Base-by-base conservation (phyloP, 2,113 vertebrate genomes). In the Anguilla japonica region DNA sequence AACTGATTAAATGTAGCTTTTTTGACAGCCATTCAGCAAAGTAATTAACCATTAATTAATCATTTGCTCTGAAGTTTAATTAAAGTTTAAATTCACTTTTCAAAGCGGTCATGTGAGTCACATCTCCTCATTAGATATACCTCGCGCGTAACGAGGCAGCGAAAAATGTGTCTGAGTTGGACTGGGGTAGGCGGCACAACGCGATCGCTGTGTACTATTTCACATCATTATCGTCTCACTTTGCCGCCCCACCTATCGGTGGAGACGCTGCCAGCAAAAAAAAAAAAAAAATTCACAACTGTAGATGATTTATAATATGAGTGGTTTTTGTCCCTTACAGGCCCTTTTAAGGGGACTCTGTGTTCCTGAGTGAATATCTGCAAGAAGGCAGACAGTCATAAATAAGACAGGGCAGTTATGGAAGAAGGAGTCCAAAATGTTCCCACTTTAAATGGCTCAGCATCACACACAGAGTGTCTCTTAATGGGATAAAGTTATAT, bases 21-120 rank as follows among this genome's bases (percentile, higher is more conserved):
- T 22, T 46, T 81, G 22, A 41, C 41, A 46, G 20, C 40, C 13
- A 20, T 81, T 9, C 40, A 79, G 29, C 34, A 29, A 41, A 83
- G n/a, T 83, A 29, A 83, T 83, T 56, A 83, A 50, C 26, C 34
- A 79, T n/a, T 18, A 7, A 26, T 34, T 53, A 85, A 11, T 8
- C 43, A n/a, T 39, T 56, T 26, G 71, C 46, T 41, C 26, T 9
- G 14, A 22, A 41, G 84, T 15, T 84, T 46, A 39, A 79, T 79
- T 79, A 57, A 56, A 50, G 50, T 26, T 67, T 81, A 41, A 34
- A 82, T 29, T 41, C 41, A 15, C 57, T 29, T 57, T 43, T 86
- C 40, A 85, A 41, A 46, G 41, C 53, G 43, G n/a, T 15, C 34
- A 46, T 53, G 43, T 82, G 57, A 86, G 14, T 86, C 80, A 82